These are phyloP conservation scores for Epinephelus fuscoguttatus DNA, from an alignment of 2,113 vertebrate species.

Conservation along the genomic window DNA sequence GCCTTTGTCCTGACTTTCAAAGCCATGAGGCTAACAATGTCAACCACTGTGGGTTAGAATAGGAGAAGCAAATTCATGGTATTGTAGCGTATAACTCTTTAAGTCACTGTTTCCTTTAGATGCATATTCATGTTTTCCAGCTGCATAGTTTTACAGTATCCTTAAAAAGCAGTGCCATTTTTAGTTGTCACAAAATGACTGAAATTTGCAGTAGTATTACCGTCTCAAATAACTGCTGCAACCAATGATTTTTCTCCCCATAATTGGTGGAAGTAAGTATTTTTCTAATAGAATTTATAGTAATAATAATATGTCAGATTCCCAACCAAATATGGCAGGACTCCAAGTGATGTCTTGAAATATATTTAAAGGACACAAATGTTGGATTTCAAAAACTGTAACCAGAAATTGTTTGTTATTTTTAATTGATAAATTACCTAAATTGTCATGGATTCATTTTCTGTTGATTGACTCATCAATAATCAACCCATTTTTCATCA, in stretches of 20 bases:
- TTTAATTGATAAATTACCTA: neutral
- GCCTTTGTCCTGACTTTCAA: slow-evolving; percentile 42
- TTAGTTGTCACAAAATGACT: neutral
- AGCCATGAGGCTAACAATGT: slow-evolving; percentile 13
- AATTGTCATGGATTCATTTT: neutral
- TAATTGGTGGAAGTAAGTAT: neutral
- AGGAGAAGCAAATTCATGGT: neutral
- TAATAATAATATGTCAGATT: neutral
- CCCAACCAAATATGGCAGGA: no score
- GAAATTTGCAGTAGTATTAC: neutral
- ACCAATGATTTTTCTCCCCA: no score
- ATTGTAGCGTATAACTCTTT: neutral
- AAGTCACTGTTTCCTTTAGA: neutral
- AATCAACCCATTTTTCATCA: neutral
- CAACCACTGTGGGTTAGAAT: neutral
- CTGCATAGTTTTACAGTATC: neutral
- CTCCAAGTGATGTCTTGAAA: neutral
- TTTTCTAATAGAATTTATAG: neutral
- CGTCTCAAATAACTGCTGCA: neutral
- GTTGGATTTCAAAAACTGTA: neutral
- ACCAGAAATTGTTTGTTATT: neutral
- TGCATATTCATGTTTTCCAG: neutral
- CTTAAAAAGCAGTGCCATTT: neutral
- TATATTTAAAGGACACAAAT: neutral
- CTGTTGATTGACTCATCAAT: neutral